Conservation (phyloP, 2,888 invertebrate species). For the Dryobota labecula region DNA sequence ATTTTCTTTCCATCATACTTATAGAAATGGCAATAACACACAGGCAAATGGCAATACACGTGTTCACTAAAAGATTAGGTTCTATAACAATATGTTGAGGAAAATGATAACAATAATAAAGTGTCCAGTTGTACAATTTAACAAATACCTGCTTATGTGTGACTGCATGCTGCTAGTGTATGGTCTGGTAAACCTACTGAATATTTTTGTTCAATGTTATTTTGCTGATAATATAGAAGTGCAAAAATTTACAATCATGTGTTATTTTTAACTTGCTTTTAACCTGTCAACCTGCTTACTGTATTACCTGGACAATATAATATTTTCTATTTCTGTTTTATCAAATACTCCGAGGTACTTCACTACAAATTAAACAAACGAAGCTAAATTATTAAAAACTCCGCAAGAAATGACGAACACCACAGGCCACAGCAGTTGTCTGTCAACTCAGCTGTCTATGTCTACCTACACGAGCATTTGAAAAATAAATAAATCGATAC, state of each 20-base stretch:
- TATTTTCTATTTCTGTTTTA: too few relatives aligned
- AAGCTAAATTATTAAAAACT: slow-evolving; percentile 4
- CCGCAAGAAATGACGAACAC: slow-evolving; percentile 14
- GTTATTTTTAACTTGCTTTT: slow-evolving; percentile 15
- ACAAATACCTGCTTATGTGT: not conserved
- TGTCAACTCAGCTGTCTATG: slow-evolving; percentile 45
- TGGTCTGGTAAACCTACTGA: not conserved
- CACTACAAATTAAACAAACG: not conserved
- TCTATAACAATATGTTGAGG: not conserved
- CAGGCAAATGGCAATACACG: not conserved
- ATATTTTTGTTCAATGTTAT: not conserved
- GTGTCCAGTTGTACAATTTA: not conserved
- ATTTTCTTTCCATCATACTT: not conserved
- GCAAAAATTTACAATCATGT: not conserved
- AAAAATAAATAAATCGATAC: slow-evolving; percentile 47
- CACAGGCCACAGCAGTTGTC: slow-evolving; percentile 10
- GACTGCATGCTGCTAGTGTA: not conserved
- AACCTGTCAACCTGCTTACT: too few relatives aligned
- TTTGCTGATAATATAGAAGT: too few relatives aligned
- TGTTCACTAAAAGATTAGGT: not conserved
- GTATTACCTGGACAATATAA: too few relatives aligned
- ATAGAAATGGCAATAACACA: not conserved
- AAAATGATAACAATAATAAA: not conserved
- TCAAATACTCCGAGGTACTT: not conserved
- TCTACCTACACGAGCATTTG: slow-evolving; percentile 2